These are phyloP conservation scores for Chiloscyllium plagiosum DNA, from an alignment of 2,113 vertebrate species.

Conservation along the genomic window DNA sequence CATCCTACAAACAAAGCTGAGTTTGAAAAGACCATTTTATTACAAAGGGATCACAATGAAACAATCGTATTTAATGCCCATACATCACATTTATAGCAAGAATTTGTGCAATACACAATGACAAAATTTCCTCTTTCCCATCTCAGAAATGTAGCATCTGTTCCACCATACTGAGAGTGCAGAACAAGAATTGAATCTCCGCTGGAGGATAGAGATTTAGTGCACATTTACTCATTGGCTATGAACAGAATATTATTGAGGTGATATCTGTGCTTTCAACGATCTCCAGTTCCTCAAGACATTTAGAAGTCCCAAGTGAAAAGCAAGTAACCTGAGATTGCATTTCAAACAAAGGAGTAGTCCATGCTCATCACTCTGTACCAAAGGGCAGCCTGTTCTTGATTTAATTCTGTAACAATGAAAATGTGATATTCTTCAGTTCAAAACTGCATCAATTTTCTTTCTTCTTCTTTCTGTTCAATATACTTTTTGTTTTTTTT, in stretches of 20 bases:
- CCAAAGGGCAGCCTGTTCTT: not conserved
- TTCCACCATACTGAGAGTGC: not conserved
- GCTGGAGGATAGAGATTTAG: not conserved
- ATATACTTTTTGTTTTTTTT: not conserved
- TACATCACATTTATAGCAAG: no score
- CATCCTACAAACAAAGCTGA: no score
- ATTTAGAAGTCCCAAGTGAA: not conserved
- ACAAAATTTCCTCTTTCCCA: no score
- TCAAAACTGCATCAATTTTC: not conserved
- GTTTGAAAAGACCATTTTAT: no score
- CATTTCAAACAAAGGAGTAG: not conserved
- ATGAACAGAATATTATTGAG: not conserved
- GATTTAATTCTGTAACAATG: not conserved
- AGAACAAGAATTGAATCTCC: not conserved
- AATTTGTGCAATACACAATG: no score
- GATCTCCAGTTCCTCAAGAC: not conserved
- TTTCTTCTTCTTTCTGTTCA: not conserved
- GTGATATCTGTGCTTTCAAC: not conserved
- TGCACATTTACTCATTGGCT: not conserved
- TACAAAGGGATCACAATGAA: no score
- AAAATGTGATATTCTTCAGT: not conserved
- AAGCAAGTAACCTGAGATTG: not conserved
- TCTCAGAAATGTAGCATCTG: no score
- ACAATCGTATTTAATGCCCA: no score
- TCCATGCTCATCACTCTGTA: not conserved